Percentiles rank a stretch among this genome's conserved stretches.
phyloP scores from a whole-genome alignment of 37 sponge, comb jelly and placozoan genomes.

The Crambe crambe region DNA sequence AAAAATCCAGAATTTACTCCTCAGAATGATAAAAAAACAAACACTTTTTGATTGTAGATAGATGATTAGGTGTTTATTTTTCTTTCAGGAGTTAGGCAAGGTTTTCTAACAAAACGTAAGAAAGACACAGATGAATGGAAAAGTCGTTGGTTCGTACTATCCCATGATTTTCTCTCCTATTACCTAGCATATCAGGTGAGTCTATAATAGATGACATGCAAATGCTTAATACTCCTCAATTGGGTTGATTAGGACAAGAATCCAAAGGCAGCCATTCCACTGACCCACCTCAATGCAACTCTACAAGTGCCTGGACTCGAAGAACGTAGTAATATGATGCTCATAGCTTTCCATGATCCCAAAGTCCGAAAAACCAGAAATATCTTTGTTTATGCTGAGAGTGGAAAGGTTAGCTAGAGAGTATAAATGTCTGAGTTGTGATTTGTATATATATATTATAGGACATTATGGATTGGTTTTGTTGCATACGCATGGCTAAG shows the following conservation, averaged over 20 bases:
- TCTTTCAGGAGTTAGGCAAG: constrained; percentile 43
- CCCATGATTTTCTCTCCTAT: constrained; percentile 25
- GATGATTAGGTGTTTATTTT: neutral
- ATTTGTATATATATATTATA: constrained; percentile 4
- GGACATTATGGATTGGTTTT: constrained; percentile 81
- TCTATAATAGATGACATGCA: neutral
- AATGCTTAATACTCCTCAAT: no score
- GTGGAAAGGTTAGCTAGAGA: constrained; percentile 41
- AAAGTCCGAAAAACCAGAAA: constrained; percentile 60
- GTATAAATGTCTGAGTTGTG: neutral
- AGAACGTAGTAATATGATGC: constrained; percentile 56
- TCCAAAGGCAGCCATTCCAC: constrained; percentile 53
- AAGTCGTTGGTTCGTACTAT: constrained; percentile 52
- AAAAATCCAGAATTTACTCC: no score
- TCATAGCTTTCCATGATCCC: constrained; percentile 37
- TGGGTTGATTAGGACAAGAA: constrained; percentile 35
- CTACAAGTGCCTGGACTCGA: constrained; percentile 49
- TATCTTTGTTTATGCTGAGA: constrained; percentile 74
- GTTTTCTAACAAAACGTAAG: constrained; percentile 56
- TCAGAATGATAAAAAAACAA: no score
- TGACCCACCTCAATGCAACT: constrained; percentile 50
- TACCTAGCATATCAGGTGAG: constrained; percentile 12
- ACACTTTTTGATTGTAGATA: neutral
- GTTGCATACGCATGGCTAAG: constrained; percentile 67
- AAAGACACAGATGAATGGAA: constrained; percentile 62